Evolutionary conservation across 2,113 vertebrate genomes (phyloP).

Genomic region (Cercocebus atys): DNA sequence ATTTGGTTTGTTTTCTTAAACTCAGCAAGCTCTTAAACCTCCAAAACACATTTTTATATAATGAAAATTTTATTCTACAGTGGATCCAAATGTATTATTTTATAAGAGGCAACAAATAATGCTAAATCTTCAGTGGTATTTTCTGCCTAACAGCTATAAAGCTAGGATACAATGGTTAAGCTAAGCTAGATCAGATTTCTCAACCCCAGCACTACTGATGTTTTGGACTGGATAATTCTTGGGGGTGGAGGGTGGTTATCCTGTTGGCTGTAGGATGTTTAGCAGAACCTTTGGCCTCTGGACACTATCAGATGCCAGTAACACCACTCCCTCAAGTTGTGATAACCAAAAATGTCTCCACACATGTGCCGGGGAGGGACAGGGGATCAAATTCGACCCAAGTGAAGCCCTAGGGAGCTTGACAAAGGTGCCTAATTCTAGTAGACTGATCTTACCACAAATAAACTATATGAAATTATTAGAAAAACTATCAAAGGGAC

Average conservation of each 20-base stretch:
- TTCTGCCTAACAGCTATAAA: not conserved
- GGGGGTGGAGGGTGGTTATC: fast-evolving
- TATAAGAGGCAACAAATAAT: not conserved
- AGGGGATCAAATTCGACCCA: not conserved
- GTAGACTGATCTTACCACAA: not conserved
- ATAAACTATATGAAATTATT: not conserved
- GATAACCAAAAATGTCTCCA: not conserved
- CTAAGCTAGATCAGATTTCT: not conserved
- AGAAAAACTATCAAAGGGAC: not conserved
- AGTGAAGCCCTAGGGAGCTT: not conserved
- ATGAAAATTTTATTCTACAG: not conserved
- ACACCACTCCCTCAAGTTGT: not conserved
- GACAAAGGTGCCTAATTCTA: not conserved
- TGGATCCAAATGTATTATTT: not conserved
- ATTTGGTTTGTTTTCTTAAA: not conserved
- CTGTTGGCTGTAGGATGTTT: not conserved
- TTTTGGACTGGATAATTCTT: not conserved
- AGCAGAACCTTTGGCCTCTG: not conserved
- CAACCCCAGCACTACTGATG: not conserved
- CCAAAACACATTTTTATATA: not conserved
- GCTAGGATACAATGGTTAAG: not conserved
- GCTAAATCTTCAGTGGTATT: not conserved
- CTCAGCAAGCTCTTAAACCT: not conserved
- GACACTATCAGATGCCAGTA: not conserved
- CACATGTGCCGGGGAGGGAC: not conserved